Base-by-base conservation (phyloP, 2,797 vertebrate genomes). In the Eremophila alpestris region DNA sequence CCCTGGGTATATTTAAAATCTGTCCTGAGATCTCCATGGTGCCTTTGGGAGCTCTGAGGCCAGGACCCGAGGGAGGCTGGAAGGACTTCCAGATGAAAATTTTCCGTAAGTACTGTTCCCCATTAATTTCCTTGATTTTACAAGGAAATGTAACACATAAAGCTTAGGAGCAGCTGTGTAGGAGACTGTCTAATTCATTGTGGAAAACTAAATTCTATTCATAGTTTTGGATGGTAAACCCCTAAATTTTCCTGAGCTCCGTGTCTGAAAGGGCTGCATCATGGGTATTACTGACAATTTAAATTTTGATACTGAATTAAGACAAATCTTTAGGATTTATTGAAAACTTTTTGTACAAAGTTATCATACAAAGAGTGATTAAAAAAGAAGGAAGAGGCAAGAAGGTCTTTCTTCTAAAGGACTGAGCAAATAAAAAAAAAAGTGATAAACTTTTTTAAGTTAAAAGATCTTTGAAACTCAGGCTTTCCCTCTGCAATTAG, bases 401-500 rank as follows among this genome's bases (percentile, higher is more conserved):
- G 46, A 78, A 46, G 24, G 63, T 83, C 62, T 78, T 89, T 68
- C 62, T 87, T 71, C 89, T 56, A 89, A 94, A 92, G 83, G 69
- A 87, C 27, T 67, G 13, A 78, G 22, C 8, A 90, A 83, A 70
- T 71, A 38, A 45, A 74, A 74, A 77, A 59, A 74, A 56, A 46
- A 14, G 3, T 55, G 38, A 81, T 77, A 88, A 96, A 94, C 70
- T 38, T 38, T 38, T 38, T 38, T 10, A 38, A 38, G 38, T 38
- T 38, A 89, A 67, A 87, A 77, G 52, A 89, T 74, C 56, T 87
- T 52, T 64, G 83, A 65, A 81, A 43, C 64, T 79, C 59, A 81
- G 74, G 30, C 63, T 88, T 91, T 82, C 52, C 38, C 41, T 59
- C 52, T 77, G 74, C 86, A 89, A 79, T 95, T 90, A 93, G 75